Base-by-base conservation (phyloP, 2,888 invertebrate genomes). In the Heliconius ismenius region DNA sequence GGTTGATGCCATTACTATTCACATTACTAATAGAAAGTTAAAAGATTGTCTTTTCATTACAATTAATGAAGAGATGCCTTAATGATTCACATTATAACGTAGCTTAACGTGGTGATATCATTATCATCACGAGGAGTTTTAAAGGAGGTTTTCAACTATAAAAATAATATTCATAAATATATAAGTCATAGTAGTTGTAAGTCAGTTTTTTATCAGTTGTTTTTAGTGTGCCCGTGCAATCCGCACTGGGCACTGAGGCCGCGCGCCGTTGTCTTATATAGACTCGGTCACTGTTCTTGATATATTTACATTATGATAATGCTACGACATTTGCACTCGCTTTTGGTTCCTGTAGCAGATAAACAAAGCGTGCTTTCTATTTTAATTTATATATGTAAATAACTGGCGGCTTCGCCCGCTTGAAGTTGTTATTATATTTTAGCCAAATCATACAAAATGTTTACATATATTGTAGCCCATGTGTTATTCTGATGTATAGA, bases 151-250 rank as follows among this genome's bases (percentile, higher is more conserved):
- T 60, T 60, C 24, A 24, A 60, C 1, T 26, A 60, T 24, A 58
- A 60, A 24, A 11, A 24, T 1, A 15, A 26, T 62, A 6, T 24
- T 26, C 13, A 4, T 15, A 62, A 26, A 2, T 15, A 62, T 26
- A 54, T 21, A 54, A 49, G 49, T 21, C 0, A 21, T 62, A 24
- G 24, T 18, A 64, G 54, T 18, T 4, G 21, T n/a, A 18, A 60
- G 64, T 36, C 21, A 73, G 60, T 60, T 77, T 77, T 80, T 81
- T 77, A 72, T 73, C 68, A 74, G 84, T 76, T 89, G 87, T 89
- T 89, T 83, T 80, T 82, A 84, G 91, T 91, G 83, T 91, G 91
- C 92, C 92, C 91, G 92, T 89, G 84, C 93, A 84, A 92, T 93
- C 93, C 93, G 91, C 92, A 93, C 92, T 93, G 93, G 90, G 90